Evolutionary conservation across 2,888 invertebrate genomes (phyloP), one percentile per base, ranked within the genome.

Genomic region (Petrolisthes manimaculis): DNA sequence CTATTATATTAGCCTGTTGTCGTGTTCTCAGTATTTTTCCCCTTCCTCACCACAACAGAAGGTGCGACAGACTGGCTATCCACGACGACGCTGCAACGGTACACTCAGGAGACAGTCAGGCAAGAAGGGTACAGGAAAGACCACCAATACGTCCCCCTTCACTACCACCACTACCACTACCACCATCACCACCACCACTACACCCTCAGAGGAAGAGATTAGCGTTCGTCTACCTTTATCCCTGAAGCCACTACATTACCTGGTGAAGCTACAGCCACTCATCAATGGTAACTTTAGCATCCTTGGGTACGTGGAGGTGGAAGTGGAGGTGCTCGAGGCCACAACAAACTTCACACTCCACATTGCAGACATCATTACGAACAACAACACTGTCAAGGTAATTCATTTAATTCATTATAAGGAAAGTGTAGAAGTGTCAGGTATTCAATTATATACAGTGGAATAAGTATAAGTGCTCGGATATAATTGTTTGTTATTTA

Each of bases 361-460:
- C 74, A 90, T 90, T 21, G 75, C 86, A 1, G 90, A 90, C 61
- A 90, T 90, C 71, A 89, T 90, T 81, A 90, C 90, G 9, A 71
- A 94, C 71, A 94, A 94, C 83, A 93, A 94, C 67, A 94, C 94
- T 82, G 94, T 96, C 5, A 93, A 92, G 77, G 94, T 95, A 51
- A 55, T 86, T 51, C 37, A 53, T 21, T 37, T 95, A 51, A 55
- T 86, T 51, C 37, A 53, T 21, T 37, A 18, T 78, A 3, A 24
- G 67, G 9, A 51, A n/a, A n/a, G n/a, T n/a, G n/a, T n/a, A n/a
- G n/a, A n/a, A n/a, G n/a, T n/a, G n/a, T n/a, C n/a, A n/a, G n/a
- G n/a, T n/a, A n/a, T 37, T 37, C 37, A 37, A 37, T 37, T 37
- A 37, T 37, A 1, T 37, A 37, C 37, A 0, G 37, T 37, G 37